Conservation (phyloP, 2,113 vertebrate genomes). For the Poeciliopsis occidentalis region DNA sequence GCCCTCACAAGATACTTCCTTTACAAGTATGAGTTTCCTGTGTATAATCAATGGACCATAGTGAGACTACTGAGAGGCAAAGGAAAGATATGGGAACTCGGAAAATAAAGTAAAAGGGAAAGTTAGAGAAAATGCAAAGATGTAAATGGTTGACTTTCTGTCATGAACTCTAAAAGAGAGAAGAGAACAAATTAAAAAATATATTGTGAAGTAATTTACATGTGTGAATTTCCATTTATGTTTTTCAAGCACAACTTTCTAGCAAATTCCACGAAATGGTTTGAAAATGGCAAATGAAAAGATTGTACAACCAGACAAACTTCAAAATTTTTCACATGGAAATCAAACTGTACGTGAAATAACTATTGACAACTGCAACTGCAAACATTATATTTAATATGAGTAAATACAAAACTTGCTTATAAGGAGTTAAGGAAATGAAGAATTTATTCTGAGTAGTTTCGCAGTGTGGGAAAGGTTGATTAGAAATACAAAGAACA, state of each 20-base stretch:
- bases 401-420: not conserved
- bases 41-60: conserved; percentile 55
- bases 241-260: not conserved
- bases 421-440: not conserved
- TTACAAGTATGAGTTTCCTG: conserved; percentile 63
- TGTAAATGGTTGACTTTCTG: conserved; percentile 12
- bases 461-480: not conserved
- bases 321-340: not conserved
- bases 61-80: conserved; percentile 26
- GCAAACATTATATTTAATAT: not conserved
- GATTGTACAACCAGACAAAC: not conserved
- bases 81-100: conserved; percentile 29
- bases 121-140: conserved; percentile 1
- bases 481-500: not conserved
- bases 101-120: conserved; percentile 11
- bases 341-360: not conserved
- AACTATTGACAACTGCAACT: too few species aligned
- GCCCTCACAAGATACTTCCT: conserved; percentile 72
- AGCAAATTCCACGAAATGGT: not conserved
- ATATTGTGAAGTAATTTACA: not conserved
- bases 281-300: not conserved
- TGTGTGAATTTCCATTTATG: not conserved
- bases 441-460: conserved; percentile 3
- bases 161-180: not conserved
- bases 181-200: not conserved